Base-by-base conservation (phyloP, 2,888 invertebrate species). In the Chouioia cunea region DNA sequence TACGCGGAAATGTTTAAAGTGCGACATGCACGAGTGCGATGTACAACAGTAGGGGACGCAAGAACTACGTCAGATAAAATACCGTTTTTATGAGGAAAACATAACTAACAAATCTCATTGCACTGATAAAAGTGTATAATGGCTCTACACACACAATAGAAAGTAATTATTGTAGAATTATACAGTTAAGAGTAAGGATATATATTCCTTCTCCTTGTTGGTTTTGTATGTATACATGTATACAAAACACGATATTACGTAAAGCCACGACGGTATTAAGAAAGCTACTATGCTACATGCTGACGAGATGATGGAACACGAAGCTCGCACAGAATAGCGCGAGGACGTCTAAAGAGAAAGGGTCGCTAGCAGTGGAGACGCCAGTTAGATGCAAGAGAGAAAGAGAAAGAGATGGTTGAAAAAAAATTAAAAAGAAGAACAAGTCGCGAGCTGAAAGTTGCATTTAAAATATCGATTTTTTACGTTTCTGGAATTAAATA, bases 111-210 rank as follows among this genome's bases (percentile, higher is more conserved):
- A 65, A 65, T 18, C 56, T 56, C 43, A 56, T 56, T 65, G 57
- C 56, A 48, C 47, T 56, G 66, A 66, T 66, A 59, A 66, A 66
- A 58, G 27, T 66, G 66, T 66, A 6, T 6, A 27, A 27, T 27
- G 27, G 27, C 6, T 27, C 27, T 27, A 3, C 6, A 27, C 27
- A 27, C 6, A 27, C 27, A 27, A 27, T 4, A 27, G 27, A 66
- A 66, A 53, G 59, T 66, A 66, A 66, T 66, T 66, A 58, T 59
- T 58, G 52, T 57, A 22, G 57, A n/a, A n/a, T n/a, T n/a, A n/a
- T n/a, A n/a, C n/a, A n/a, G n/a, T n/a, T n/a, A n/a, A n/a, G n/a
- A n/a, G n/a, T n/a, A n/a, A n/a, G n/a, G n/a, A n/a, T n/a, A n/a
- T n/a, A n/a, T n/a, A n/a, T n/a, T n/a, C n/a, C n/a, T n/a, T n/a